These are phyloP conservation scores for Microcebus ravelobensis DNA, from an alignment of 2,113 vertebrate species.

Conservation along the genomic window DNA sequence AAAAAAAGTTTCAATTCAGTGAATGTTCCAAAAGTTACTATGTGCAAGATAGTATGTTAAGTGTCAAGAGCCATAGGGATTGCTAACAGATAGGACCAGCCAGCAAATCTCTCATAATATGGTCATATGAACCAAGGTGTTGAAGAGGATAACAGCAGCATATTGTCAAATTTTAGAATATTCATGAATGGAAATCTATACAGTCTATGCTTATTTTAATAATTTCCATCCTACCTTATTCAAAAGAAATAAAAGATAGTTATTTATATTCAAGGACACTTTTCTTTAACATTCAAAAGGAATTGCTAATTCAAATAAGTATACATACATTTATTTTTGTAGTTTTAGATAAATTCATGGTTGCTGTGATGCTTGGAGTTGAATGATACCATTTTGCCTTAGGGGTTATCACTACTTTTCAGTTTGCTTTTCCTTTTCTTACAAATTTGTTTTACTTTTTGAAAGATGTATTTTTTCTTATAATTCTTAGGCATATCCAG, in stretches of 20 bases:
- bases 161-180: background rate
- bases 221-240: background rate
- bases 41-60: background rate
- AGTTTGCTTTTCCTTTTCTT: background rate
- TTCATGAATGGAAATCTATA: background rate
- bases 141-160: background rate
- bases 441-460: background rate
- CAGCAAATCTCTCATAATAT: background rate
- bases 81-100: background rate
- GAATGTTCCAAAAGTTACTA: background rate
- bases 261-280: background rate
- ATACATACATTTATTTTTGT: background rate
- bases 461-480: background rate
- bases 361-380: background rate
- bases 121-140: background rate
- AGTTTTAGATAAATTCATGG: background rate
- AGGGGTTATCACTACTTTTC: background rate
- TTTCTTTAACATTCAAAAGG: background rate
- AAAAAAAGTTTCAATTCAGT: background rate
- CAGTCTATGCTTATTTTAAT: background rate
- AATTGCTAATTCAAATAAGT: background rate
- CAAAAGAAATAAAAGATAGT: background rate
- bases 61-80: background rate
- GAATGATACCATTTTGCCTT: background rate
- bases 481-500: background rate